phyloP scores from a whole-genome alignment of 2,113 vertebrate genomes.

The Pteruthius melanotis region DNA sequence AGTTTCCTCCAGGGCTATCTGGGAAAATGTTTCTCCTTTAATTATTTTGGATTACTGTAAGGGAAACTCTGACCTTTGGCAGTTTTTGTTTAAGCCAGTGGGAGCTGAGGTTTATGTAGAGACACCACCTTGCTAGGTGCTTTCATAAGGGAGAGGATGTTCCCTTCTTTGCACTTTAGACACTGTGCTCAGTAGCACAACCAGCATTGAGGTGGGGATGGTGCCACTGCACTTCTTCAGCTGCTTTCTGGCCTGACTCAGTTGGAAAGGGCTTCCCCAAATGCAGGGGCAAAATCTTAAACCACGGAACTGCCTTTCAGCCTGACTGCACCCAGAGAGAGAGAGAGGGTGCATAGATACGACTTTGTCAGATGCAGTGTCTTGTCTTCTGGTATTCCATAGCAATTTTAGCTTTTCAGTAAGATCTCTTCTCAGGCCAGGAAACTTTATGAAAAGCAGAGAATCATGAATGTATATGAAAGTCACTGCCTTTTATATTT shows the following conservation, averaged over 20 bases:
- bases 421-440: background rate
- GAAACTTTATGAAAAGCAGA: background rate
- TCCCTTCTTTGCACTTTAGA: background rate
- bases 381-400: background rate
- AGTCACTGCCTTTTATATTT: background rate
- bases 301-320: background rate
- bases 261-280: background rate
- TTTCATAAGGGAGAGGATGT: background rate
- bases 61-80: background rate
- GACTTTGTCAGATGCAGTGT: background rate
- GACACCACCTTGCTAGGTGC: background rate
- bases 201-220: background rate
- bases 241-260: background rate
- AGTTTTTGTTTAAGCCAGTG: background rate
- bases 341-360: background rate
- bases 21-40: background rate
- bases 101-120: background rate
- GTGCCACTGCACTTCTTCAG: background rate
- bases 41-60: background rate
- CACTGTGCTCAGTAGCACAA: background rate
- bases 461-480: background rate
- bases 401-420: background rate
- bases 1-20: background rate
- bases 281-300: background rate
- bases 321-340: background rate